Conservation (phyloP, 2,113 vertebrate species). For the Oryzias curvinotus region DNA sequence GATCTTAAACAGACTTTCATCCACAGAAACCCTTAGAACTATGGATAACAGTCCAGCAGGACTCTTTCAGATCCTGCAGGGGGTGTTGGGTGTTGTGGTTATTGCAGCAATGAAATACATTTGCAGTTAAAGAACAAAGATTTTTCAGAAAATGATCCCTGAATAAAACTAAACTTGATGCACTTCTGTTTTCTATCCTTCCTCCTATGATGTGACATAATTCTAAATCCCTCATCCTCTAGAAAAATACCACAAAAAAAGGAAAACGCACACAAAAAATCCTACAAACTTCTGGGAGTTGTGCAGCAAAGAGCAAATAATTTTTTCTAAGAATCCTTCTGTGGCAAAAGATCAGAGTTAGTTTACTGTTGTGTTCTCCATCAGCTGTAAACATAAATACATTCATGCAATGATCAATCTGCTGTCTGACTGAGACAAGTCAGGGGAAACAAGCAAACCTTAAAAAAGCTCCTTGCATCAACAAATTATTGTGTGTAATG, state of each 20-base stretch:
- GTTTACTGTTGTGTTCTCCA: constrained; percentile 45
- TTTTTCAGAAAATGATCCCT: not conserved
- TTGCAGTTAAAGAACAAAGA: not conserved
- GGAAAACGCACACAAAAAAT: not conserved
- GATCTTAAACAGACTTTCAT: constrained; percentile 64
- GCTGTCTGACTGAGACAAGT: constrained; percentile 39
- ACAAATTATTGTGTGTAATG: constrained; percentile 18
- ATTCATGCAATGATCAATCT: constrained; percentile 45
- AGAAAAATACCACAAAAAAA: constrained; percentile 31
- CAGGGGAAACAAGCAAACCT: constrained; percentile 18
- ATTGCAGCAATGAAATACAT: not conserved
- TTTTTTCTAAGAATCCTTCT: constrained; percentile 34
- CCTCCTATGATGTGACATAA: constrained; percentile 3
- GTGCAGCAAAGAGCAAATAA: constrained; percentile 45
- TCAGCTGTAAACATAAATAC: constrained; percentile 58
- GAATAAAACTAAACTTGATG: not conserved
- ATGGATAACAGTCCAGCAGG: constrained; percentile 38
- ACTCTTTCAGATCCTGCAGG: constrained; percentile 34
- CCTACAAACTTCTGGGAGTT: constrained; percentile 29
- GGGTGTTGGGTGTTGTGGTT: not conserved
- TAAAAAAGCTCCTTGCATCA: constrained; percentile 39
- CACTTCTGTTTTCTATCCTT: constrained; percentile 6
- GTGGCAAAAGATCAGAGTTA: constrained; percentile 33
- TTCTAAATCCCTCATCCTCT: constrained; percentile 12
- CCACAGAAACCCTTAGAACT: constrained; percentile 46